Evolutionary conservation across 2,797 vertebrate genomes (phyloP), one percentile per base, ranked within the genome.

Genomic region (Schizopygopsis malacanthus): DNA sequence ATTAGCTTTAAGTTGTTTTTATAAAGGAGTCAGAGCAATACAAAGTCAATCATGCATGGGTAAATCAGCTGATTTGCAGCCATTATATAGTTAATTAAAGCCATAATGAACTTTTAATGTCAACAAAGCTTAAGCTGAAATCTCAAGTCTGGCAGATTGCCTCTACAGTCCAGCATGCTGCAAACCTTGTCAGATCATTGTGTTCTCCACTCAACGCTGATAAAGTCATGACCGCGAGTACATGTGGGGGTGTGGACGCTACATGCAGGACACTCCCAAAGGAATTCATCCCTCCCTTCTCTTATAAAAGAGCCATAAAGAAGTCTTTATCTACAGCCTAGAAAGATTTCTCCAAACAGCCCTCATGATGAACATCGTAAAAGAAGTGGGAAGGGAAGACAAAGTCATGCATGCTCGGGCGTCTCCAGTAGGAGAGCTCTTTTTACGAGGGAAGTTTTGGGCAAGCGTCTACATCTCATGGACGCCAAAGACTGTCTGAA

Each of bases 221-320:
- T 82, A 76, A 78, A 61, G n/a, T 56, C 67, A 79, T 75, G 28
- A 37, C 0, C 41, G 61, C 18, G 82, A 73, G 82, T 88, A 90
- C 79, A 90, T 86, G 79, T 18, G 78, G 87, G 90, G 92, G 91
- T 69, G 91, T 87, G 89, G 90, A 82, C 50, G 80, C 77, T 80
- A 4, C 43, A 81, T 70, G 50, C 88, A 79, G 18, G 71, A 87
- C 56, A 84, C 82, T 90, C 90, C 90, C 87, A 45, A 67, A 91
- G 87, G 91, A 93, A 92, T 92, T 52, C 16, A 18, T 45, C 25
- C 86, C 79, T 52, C 50, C 84, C 63, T 67, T 78, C 41, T 61
- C 78, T 75, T 87, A 79, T 90, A 89, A 89, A 91, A 91, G 90
- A 52, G 12, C 79, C 65, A 85, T 93, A 93, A 93, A 92, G 86